Evolutionary conservation across 2,797 vertebrate species (phyloP).

Genomic region (Novumbra hubbsi): DNA sequence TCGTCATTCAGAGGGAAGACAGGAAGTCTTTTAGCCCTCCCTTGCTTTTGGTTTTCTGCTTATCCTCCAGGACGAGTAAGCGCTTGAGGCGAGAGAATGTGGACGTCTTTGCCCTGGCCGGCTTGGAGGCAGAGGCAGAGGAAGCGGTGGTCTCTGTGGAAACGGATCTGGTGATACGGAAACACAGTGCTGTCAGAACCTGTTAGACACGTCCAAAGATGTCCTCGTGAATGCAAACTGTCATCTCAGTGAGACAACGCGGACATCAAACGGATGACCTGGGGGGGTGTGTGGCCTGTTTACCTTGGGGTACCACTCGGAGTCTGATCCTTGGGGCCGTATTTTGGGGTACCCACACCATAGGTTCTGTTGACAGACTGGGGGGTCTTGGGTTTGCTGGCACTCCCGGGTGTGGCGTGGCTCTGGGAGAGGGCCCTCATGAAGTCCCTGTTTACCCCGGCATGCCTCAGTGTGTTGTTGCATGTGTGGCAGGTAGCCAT

Average conservation of each 20-base stretch:
- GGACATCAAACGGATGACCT: background rate
- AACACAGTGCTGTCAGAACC: background rate
- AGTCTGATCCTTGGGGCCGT: constrained; percentile 59
- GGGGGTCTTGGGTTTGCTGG: constrained; percentile 61
- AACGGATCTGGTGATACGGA: constrained; percentile 46
- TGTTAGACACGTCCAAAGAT: background rate
- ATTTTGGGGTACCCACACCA: constrained; percentile 52
- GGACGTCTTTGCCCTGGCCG: constrained; percentile 74
- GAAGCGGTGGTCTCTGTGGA: constrained; percentile 53
- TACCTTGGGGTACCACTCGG: constrained; percentile 71
- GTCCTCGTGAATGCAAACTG: background rate
- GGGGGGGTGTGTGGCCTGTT: constrained; percentile 10
- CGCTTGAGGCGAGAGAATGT: constrained; percentile 85
- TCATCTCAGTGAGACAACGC: background rate
- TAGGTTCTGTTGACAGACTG: constrained; percentile 51
- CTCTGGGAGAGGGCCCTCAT: constrained; percentile 57
- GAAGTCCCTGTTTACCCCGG: constrained; percentile 80
- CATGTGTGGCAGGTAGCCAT: constrained; percentile 91
- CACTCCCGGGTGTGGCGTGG: constrained; percentile 65
- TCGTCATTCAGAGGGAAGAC: constrained; percentile 77
- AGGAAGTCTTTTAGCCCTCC: constrained; percentile 87
- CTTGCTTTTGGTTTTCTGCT: constrained; percentile 76
- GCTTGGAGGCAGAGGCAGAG: constrained; percentile 67
- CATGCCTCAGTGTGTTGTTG: constrained; percentile 79
- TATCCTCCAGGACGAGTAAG: constrained; percentile 81